Evolutionary conservation across 2,888 invertebrate species (phyloP), one percentile per base, ranked within the genome.

Genomic region (Meloe dianella): DNA sequence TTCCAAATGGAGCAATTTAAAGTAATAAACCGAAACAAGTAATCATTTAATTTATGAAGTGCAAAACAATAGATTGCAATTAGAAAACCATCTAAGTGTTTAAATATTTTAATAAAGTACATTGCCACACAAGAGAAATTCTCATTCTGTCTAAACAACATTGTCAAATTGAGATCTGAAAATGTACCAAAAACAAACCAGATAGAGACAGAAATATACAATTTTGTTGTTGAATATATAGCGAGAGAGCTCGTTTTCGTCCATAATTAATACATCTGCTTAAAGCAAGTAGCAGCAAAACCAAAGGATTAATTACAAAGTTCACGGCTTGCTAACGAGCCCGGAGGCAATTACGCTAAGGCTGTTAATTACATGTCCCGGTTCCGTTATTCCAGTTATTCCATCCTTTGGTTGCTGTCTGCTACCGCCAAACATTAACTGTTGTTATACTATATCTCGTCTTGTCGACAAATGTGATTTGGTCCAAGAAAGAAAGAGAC

Each of bases 261-360:
- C 78, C 81, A 83, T 83, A 82, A 83, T 82, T 82, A 82, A 83
- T 83, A 82, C 82, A 82, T 82, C 82, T 82, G 81, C 82, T 82
- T 82, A 80, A 75, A 80, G 73, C 75, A 75, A 54, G 74, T 74
- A 75, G 76, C 75, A 76, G 81, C 81, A 78, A 83, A 84, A 83
- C 84, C 83, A 82, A 82, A 83, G 84, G 84, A 84, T 84, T 84
- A 84, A 84, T 84, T 84, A 84, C 84, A 81, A 84, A 84, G 84
- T 84, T 84, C 84, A 84, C 84, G 83, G 84, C 84, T 84, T 84
- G 84, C 84, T 84, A 84, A 84, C 84, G 84, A 84, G 84, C 82
- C 84, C 82, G 79, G 82, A 82, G 84, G 84, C 84, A 84, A 84
- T 84, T 84, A 84, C 81, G 82, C 80, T 83, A 83, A 83, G 84